These are phyloP conservation scores for Hylyphantes graminicola DNA, from an alignment of 1,140 invertebrate genomes.

Conservation along the genomic window DNA sequence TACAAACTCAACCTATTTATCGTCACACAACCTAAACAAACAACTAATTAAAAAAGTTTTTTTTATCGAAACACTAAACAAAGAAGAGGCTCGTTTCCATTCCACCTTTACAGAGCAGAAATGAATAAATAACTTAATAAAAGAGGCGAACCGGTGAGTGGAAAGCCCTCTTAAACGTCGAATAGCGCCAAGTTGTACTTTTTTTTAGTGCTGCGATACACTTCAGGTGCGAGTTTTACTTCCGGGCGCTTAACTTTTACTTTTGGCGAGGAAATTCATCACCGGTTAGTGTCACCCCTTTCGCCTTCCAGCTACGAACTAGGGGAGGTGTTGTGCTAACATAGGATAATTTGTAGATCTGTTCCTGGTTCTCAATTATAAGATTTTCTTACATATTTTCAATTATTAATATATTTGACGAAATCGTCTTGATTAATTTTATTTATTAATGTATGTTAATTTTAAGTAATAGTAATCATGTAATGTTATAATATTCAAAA, in stretches of 20 bases:
- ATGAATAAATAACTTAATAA: constrained; percentile 1
- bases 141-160: neutral
- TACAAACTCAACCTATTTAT: too few species aligned
- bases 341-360: neutral
- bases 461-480: too few species aligned
- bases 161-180: neutral
- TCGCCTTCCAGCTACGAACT: constrained; percentile 54
- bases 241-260: constrained; percentile 60
- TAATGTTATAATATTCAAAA: too few species aligned
- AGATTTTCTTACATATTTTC: too few species aligned
- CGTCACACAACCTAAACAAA: too few species aligned
- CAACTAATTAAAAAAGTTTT: too few species aligned
- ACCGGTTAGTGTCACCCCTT: constrained; percentile 55
- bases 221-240: constrained; percentile 58
- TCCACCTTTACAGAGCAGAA: neutral
- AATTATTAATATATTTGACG: too few species aligned
- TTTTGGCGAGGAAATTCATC: constrained; percentile 55
- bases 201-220: constrained; percentile 55
- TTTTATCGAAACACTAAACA: too few species aligned
- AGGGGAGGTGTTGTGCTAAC: neutral
- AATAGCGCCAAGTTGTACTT: neutral
- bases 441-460: too few species aligned
- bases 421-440: too few species aligned
- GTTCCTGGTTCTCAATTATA: neutral
- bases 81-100: neutral